These are phyloP conservation scores for Pangasius larnaudii DNA, from an alignment of 2,797 vertebrate species.

Conservation along the genomic window DNA sequence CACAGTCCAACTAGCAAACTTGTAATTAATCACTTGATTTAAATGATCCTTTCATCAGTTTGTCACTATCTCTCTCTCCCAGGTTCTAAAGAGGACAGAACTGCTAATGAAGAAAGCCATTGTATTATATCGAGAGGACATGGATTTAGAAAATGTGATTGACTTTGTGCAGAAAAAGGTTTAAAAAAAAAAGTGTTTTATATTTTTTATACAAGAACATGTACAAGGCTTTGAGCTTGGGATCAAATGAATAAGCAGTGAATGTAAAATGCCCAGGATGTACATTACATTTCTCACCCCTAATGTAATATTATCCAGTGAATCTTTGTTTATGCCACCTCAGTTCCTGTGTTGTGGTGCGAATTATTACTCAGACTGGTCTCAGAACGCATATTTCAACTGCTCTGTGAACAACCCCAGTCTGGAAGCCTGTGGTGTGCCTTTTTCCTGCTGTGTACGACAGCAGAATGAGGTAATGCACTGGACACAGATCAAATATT, in stretches of 20 bases:
- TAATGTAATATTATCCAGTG: not conserved
- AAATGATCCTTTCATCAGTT: not conserved
- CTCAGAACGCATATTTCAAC: slow-evolving; percentile 80
- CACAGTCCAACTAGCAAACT: slow-evolving; percentile 9
- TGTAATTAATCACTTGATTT: not conserved
- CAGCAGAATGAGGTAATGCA: slow-evolving; percentile 71
- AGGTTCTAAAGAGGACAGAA: slow-evolving; percentile 77
- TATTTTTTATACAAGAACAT: not conserved
- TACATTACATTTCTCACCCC: not conserved
- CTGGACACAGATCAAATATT: not conserved
- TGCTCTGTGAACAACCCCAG: slow-evolving; percentile 79
- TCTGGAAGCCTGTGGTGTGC: slow-evolving; percentile 81
- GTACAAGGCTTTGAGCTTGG: not conserved
- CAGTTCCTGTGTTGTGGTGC: slow-evolving; percentile 86
- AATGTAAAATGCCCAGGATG: not conserved
- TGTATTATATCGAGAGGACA: slow-evolving; percentile 78
- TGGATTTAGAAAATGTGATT: slow-evolving; percentile 83
- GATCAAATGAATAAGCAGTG: not conserved
- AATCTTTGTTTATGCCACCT: slow-evolving; percentile 35
- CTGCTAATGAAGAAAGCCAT: slow-evolving; percentile 71
- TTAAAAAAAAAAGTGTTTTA: not conserved
- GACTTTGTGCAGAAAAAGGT: slow-evolving; percentile 88
- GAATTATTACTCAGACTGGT: slow-evolving; percentile 77
- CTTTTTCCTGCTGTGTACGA: slow-evolving; percentile 81
- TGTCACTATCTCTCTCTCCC: not conserved